These are phyloP conservation scores for Pempheris klunzingeri DNA, from an alignment of 2,797 vertebrate genomes.

Conservation along the genomic window DNA sequence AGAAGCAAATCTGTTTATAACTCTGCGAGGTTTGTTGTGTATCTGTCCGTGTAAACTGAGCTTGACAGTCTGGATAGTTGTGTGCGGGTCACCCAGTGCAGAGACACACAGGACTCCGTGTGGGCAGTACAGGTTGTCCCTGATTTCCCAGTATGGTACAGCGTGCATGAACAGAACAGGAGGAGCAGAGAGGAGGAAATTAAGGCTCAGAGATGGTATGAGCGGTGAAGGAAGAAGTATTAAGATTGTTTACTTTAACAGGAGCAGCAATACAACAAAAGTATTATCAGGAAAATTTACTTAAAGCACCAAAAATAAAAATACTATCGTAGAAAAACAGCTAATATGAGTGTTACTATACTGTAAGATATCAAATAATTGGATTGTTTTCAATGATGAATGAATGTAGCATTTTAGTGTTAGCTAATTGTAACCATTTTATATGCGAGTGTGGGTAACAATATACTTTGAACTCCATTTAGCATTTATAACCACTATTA, in stretches of 20 bases:
- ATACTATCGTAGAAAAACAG: background rate
- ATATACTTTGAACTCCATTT: no score
- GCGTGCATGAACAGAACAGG: conserved; percentile 2
- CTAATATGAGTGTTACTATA: no score
- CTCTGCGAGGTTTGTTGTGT: conserved; percentile 46
- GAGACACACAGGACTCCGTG: conserved; percentile 4
- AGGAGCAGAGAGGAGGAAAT: background rate
- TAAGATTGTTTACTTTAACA: background rate
- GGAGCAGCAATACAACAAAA: background rate
- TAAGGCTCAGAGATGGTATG: background rate
- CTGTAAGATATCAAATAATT: no score
- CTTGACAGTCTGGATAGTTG: conserved; percentile 46
- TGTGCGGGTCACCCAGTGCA: conserved; percentile 59
- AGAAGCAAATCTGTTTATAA: conserved; percentile 43
- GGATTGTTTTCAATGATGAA: no score
- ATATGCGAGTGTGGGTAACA: no score
- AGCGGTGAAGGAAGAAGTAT: background rate
- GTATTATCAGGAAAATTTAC: background rate
- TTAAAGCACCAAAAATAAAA: background rate
- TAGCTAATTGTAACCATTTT: no score
- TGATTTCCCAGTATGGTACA: conserved; percentile 13
- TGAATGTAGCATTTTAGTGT: no score
- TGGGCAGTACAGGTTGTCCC: conserved; percentile 25
- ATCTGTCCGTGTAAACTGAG: conserved; percentile 66
- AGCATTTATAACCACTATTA: no score